phyloP scores from a whole-genome alignment of 2,888 invertebrate species.

The Drosophila imparisetae region DNA sequence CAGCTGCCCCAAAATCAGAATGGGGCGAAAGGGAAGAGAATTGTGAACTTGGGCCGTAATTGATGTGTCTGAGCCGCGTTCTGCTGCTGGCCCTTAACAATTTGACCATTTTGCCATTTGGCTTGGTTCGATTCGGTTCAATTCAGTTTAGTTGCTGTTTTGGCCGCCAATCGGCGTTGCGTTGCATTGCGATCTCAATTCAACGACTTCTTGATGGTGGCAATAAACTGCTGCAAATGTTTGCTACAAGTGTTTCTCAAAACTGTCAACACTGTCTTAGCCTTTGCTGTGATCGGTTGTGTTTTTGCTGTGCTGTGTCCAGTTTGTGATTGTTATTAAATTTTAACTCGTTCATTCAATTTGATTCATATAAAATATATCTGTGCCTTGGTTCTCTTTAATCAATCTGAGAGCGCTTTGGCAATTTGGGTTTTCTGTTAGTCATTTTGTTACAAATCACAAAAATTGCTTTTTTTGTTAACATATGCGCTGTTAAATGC shows the following conservation, averaged over 20 bases:
- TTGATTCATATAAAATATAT: no score
- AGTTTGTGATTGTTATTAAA: no score
- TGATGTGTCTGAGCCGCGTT: constrained; percentile 68
- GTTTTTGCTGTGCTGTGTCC: no score
- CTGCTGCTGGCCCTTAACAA: constrained; percentile 14
- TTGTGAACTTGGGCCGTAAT: constrained; percentile 44
- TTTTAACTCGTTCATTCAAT: no score
- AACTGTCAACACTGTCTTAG: no score
- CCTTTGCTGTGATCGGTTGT: no score
- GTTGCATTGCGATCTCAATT: not conserved
- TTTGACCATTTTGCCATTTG: constrained; percentile 2
- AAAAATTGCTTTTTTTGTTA: no score
- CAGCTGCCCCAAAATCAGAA: constrained; percentile 9
- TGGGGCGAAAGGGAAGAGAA: not conserved
- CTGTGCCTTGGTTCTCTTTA: no score
- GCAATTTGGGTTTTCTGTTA: no score
- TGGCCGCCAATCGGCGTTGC: not conserved
- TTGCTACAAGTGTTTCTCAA: not conserved
- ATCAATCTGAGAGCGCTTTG: no score
- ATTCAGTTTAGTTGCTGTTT: not conserved
- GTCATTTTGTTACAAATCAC: no score
- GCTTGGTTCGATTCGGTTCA: constrained; percentile 1
- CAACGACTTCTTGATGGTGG: not conserved
- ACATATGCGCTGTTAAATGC: no score
- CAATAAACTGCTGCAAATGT: not conserved